Evolutionary conservation across 2,888 invertebrate species (phyloP), one percentile per base, ranked within the genome.

Genomic region (Oscheius onirici): DNA sequence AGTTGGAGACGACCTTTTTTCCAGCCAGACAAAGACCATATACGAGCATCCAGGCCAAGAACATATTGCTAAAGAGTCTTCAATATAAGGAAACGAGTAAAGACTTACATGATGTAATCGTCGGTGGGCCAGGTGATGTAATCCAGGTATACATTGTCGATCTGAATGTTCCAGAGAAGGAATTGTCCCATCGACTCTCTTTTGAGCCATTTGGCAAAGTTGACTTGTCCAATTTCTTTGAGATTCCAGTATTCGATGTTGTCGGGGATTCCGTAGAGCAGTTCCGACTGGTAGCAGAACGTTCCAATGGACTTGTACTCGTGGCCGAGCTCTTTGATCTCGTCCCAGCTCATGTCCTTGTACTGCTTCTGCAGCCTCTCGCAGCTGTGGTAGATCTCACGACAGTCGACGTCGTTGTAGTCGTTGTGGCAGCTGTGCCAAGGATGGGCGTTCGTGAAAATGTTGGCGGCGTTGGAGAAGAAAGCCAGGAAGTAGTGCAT

Each of bases 381-480:
- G 11, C 54, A 55, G 22, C 2, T 55, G 26, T 55, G 54, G 22
- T 11, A 55, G 15, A 55, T 11, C 11, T 55, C 54, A 2, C 26
- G 22, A 55, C 54, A 55, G 5, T 22, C 13, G n/a, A 5, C 13
- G 26, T n/a, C n/a, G 34, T 55, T 55, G n/a, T 26, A 55, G 11
- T 8, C 5, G 5, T 3, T 15, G 17, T 52, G 52, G 44, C 63
- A 63, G 10, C 43, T 13, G n/a, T 63, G 46, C 63, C 63, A 63
- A 2, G 63, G 46, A 11, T 22, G 11, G 2, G 44, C 44, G 63
- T 26, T 49, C 2, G 6, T 20, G 34, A 63, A 63, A 10, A 63
- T 46, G 22, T 49, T 24, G n/a, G 43, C 15, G 34, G 63, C 13
- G 49, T 63, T 10, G 13, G 28, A 41, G 41, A 60, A 60, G 15